These are phyloP conservation scores for Lasioglossum baleicum DNA, from an alignment of 1,140 invertebrate genomes.

Conservation along the genomic window DNA sequence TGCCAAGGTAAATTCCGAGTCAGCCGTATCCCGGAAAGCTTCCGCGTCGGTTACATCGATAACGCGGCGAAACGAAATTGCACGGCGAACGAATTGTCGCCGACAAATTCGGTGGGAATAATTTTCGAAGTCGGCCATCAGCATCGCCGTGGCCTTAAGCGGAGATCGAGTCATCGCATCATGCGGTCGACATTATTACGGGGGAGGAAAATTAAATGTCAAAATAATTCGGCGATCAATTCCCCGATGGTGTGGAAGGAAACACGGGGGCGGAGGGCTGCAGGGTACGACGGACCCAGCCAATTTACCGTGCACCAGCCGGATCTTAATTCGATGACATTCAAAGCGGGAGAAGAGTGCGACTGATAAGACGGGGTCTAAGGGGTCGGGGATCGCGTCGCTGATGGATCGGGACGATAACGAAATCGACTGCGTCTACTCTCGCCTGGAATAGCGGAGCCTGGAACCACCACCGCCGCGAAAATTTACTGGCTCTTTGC, in stretches of 20 bases:
- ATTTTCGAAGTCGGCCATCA: slow-evolving; percentile 44
- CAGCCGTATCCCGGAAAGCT: slow-evolving; percentile 6
- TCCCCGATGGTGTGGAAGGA: not conserved
- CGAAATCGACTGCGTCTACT: slow-evolving; percentile 34
- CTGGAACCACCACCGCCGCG: not conserved
- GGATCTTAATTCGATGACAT: slow-evolving; percentile 56
- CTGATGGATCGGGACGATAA: slow-evolving; percentile 24
- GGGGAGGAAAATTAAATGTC: slow-evolving; percentile 57
- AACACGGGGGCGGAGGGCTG: no score
- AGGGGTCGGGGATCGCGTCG: not conserved
- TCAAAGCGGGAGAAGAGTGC: slow-evolving; percentile 40
- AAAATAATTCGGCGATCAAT: slow-evolving; percentile 63
- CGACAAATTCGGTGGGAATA: slow-evolving; percentile 58
- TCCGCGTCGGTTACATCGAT: slow-evolving; percentile 26
- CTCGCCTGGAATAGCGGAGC: slow-evolving; percentile 2
- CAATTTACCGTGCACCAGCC: slow-evolving; percentile 55
- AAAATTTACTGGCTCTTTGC: slow-evolving; percentile 27
- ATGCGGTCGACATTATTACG: slow-evolving; percentile 41
- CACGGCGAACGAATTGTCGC: slow-evolving; percentile 54
- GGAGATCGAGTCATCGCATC: slow-evolving; percentile 38
- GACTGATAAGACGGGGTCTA: slow-evolving; percentile 31
- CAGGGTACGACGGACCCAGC: slow-evolving; percentile 3
- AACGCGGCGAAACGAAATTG: slow-evolving; percentile 47
- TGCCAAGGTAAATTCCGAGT: slow-evolving; percentile 20
- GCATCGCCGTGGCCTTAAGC: not conserved